phyloP scores from a whole-genome alignment of 2,113 vertebrate species.

The Drymodes brunneopygia region DNA sequence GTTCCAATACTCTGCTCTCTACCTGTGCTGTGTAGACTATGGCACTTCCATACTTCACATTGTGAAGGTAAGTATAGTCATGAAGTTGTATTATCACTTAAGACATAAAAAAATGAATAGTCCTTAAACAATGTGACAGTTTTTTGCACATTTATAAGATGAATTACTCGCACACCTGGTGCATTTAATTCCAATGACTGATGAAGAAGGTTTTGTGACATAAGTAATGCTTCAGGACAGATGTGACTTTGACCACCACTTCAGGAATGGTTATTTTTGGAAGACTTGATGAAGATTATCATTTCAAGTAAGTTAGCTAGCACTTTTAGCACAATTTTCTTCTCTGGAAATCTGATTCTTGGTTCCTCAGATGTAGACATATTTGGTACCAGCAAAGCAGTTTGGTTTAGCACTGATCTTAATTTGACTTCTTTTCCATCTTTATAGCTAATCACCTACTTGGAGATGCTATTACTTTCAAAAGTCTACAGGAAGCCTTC shows the following conservation, averaged over 20 bases:
- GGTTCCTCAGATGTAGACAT: neutral
- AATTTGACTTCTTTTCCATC: neutral
- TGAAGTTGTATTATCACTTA: neutral
- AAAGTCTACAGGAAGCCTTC: neutral
- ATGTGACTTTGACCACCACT: neutral
- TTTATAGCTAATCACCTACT: neutral
- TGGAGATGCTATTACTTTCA: neutral
- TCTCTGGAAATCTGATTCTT: neutral
- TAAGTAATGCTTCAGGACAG: neutral
- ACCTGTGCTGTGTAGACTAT: neutral
- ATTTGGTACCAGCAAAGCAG: neutral
- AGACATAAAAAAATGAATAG: neutral
- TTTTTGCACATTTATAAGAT: neutral
- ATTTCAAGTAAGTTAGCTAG: neutral
- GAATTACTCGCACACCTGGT: neutral
- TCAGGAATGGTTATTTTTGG: neutral
- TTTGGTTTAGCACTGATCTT: neutral
- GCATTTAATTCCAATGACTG: neutral
- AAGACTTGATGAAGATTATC: neutral
- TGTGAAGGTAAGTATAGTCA: neutral
- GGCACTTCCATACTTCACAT: neutral
- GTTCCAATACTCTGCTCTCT: neutral
- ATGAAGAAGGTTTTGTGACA: neutral
- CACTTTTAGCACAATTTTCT: neutral
- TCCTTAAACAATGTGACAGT: neutral